Base-by-base conservation (phyloP, 1,140 invertebrate species). In the Megalopta genalis region DNA sequence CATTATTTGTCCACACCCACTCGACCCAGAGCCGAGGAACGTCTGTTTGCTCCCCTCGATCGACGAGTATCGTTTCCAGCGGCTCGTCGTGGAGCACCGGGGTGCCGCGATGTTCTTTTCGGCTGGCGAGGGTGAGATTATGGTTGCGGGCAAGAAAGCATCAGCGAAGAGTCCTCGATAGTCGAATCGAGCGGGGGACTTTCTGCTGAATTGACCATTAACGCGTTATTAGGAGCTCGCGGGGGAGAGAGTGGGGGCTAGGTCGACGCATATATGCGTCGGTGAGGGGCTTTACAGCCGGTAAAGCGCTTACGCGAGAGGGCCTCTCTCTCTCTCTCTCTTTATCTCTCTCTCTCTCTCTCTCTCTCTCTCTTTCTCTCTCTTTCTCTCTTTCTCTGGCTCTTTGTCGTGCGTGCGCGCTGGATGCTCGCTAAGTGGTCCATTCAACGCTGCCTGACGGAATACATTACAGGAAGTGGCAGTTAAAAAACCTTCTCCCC, bases 401-500 rank as follows among this genome's bases (percentile, higher is more conserved):
- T 27, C 37, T 25, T n/a, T 39, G 25, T 66, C 57, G 59, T 27
- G 49, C 49, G 71, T 52, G 57, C 59, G 68, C 69, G 79, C 79
- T 73, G 76, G 83, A 83, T 74, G 81, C 71, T 80, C 81, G 85
- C 86, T 89, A 90, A 90, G 88, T 89, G 88, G 86, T 85, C 86
- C 87, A 90, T 89, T 90, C 87, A 90, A 42, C 64, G 84, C 71
- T 81, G 83, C 65, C 85, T 87, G 81, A 89, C 87, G 84, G 87
- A 90, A 90, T 90, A 88, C 83, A 89, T 90, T 89, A 89, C 87
- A 89, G 89, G 86, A 90, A 90, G 84, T 88, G 83, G 87, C 86
- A 86, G 89, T 90, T 90, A 87, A 88, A 90, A 90, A 87, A 74
- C 77, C 80, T 79, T 74, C 73, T 79, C 74, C 72, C 52, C 27